Base-by-base conservation (phyloP, 2,888 invertebrate species). In the Diabrotica balteata region DNA sequence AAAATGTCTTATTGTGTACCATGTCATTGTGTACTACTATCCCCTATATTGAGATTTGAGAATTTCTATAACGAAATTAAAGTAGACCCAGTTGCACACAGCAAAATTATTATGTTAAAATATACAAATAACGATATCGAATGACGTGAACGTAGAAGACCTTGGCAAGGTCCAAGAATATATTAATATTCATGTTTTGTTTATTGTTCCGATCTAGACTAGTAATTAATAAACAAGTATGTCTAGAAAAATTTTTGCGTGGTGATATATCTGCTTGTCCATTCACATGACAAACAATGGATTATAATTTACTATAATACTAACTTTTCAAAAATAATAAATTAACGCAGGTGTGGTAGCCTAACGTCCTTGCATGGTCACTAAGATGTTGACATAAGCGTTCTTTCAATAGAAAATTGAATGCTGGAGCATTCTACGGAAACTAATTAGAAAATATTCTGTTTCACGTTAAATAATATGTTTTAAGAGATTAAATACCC, bases 211-310 rank as follows among this genome's bases (percentile, higher is more conserved):
- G 8, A 46, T 46, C 8, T 46, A 42, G 42, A 9, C 22, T 53
- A 53, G 22, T 42, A 53, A 53, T 53, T 53, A 53, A 32, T 53
- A 42, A 22, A 42, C 53, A 7, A 53, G 32, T 9, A 22, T 6
- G 53, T 10, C 10, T 17, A 22, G 65, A 62, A 62, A 62, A 54
- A 46, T 53, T 62, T 46, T 42, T 54, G 65, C 53, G 59, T 59
- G 59, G 65, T 65, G 53, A 53, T 53, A 43, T 42, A 22, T 53
- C 65, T 52, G 42, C 66, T 57, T 59, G 64, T 60, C 54, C 70
- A 77, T 78, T 78, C 76, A 70, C 76, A 77, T 78, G 75, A 76
- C 74, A 75, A 76, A 78, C 78, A 78, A 77, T 78, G 74, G 69
- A 71, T 66, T 73, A 77, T 77, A 78, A 78, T 78, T 76, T 70